Base-by-base conservation (phyloP, 2,888 invertebrate genomes). In the Acleris holmiana region DNA sequence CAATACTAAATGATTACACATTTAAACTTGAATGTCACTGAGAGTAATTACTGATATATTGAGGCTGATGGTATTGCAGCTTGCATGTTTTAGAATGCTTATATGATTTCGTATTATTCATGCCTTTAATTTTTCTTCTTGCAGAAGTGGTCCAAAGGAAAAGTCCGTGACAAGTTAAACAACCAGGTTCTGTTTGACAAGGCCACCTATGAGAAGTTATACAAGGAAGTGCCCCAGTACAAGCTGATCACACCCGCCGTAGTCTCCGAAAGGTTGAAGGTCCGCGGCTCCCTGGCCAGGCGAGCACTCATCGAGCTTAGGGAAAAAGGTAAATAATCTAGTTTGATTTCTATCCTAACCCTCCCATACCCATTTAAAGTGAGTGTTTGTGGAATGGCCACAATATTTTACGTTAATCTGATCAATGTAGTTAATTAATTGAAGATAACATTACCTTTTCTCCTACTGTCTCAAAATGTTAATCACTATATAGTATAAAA, bases 141-240 rank as follows among this genome's bases (percentile, higher is more conserved):
- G 94, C 94, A 98, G 98, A 99, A 99, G 98, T 99, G 99, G 99
- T 99, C 99, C 78, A 99, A 99, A 94, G 99, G 99, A 96, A 99
- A 99, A 96, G 99, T 99, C 75, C 97, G 99, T 85, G 99, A 99
- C 91, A 99, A 99, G 95, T 95, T 99, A 84, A 99, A 99, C 95
- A 99, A 99, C 91, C 97, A 99, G 89, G 99, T 99, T 56, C 93
- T 99, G 79, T 99, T 99, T 86, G 99, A 99, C 89, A 98, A 99
- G 89, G 95, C 97, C 54, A 99, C 99, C 10, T 99, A 99, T 84
- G 99, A 99, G 73, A 99, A 99, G 89, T 91, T 99, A 73, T 95
- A 97, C 84, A 98, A 98, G 89, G 99, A 99, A 94, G 98, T 99
- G 18, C 98, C 99, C 41, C 96, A 96, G 74, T 99, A 99, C 94